These are phyloP conservation scores for Catamblyrhynchus diadema DNA, from an alignment of 2,797 vertebrate species.

Conservation along the genomic window DNA sequence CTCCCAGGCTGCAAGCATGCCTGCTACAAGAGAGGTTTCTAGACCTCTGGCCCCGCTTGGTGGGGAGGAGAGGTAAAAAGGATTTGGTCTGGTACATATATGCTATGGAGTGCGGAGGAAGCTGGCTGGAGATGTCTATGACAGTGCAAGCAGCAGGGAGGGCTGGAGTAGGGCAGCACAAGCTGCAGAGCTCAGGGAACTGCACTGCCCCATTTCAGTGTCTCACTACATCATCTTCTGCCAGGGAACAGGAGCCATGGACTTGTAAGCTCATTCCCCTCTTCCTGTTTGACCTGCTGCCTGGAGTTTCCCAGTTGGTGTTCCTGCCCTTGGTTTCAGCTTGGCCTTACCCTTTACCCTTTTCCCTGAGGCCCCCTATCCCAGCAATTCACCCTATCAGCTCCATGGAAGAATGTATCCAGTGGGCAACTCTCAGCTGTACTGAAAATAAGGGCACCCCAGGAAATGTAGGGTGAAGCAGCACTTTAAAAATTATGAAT, in stretches of 20 bases:
- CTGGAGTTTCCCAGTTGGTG: neutral
- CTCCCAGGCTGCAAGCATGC: neutral
- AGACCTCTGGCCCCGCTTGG: neutral
- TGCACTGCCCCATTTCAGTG: neutral
- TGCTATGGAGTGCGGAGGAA: neutral
- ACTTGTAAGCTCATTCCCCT: neutral
- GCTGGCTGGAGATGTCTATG: neutral
- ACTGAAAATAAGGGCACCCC: neutral
- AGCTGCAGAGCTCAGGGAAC: neutral
- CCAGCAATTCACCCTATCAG: neutral
- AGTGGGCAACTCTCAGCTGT: neutral
- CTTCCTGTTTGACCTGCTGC: neutral
- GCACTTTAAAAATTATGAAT: neutral
- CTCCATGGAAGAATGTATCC: rapidly evolving
- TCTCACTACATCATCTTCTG: neutral
- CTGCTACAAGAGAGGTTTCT: neutral
- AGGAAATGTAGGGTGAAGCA: neutral
- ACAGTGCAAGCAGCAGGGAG: neutral
- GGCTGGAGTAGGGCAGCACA: neutral
- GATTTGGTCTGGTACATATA: neutral
- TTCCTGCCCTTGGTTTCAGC: neutral
- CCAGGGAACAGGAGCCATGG: neutral
- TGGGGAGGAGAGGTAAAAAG: neutral
- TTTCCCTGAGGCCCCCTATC: neutral
- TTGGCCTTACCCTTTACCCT: neutral